A percentile compares a stretch with the other conserved stretches of the same genome.
These are phyloP conservation scores for Gallinago undulata DNA, from an alignment of 2,113 vertebrate species.

Conservation along the genomic window DNA sequence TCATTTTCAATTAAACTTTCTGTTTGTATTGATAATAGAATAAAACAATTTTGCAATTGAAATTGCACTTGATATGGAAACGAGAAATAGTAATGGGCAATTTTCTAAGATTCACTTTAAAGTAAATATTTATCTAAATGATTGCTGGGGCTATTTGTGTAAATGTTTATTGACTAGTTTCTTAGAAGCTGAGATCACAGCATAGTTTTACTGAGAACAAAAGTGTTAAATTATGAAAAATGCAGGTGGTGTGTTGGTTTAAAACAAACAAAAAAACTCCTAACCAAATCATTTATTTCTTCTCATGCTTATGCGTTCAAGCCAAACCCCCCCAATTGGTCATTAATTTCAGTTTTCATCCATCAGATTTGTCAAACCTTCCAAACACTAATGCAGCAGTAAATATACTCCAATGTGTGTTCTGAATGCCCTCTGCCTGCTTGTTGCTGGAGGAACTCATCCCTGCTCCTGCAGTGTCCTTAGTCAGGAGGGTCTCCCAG, in stretches of 20 bases:
- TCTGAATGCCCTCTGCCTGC: neutral
- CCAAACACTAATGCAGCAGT: neutral
- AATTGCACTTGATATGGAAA: neutral
- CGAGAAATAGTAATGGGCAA: neutral
- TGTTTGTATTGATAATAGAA: neutral
- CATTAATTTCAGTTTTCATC: neutral
- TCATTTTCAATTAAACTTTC: neutral
- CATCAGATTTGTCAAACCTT: neutral
- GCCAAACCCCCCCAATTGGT: neutral
- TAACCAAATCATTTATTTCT: neutral
- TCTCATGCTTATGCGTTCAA: neutral
- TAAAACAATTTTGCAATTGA: neutral
- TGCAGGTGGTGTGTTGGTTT: neutral
- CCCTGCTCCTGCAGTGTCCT: neutral
- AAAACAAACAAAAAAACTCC: neutral
- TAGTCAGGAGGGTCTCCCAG: neutral
- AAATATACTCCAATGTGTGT: neutral
- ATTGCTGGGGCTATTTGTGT: neutral
- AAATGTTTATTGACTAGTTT: neutral
- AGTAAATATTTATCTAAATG: neutral
- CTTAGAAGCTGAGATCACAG: neutral
- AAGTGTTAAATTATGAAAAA: neutral
- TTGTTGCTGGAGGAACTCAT: neutral
- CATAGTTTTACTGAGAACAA: neutral
- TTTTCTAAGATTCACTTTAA: neutral